Base-by-base conservation (phyloP, 2,888 invertebrate species). In the Dendrolimus pini region DNA sequence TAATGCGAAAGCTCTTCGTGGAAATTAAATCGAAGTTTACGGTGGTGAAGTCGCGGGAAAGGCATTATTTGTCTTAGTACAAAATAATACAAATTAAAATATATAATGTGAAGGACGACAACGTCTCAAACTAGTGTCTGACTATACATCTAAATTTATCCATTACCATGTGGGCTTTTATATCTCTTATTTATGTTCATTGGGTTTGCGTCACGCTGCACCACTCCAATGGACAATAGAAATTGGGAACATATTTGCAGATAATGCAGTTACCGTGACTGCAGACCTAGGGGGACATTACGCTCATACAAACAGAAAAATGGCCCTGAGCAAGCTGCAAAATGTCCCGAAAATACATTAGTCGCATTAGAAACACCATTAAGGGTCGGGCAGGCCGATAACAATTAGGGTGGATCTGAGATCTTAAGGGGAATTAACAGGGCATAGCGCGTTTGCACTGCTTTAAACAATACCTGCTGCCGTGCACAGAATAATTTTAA, bases 261-360 rank as follows among this genome's bases (percentile, higher is more conserved):
- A 84, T 89, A 90, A 90, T 85, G 81, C 82, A 80, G 84, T 90
- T 89, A 89, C 85, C 76, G 72, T 77, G 72, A 74, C 76, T 72
- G 68, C 73, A 78, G 82, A 82, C 80, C 74, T 72, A 71, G 71
- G 76, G 75, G 79, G 76, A 82, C 80, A 82, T 77, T 82, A 80
- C 69, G 75, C 69, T 80, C 85, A 80, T 80, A 83, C 84, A 83
- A 82, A 89, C 82, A 87, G 84, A 90, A 88, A 88, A 89, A 88
- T 86, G 81, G 82, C 88, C 84, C 72, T 75, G 78, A 83, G 89
- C 89, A 86, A 85, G 87, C 89, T 89, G 89, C 89, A 89, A 85
- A 89, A 89, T 89, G 90, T 89, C 86, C 84, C 86, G 75, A 88
- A 89, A 89, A 87, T 85, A 88, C 89, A 90, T 90, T 90, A 90